Conservation (phyloP, 1,140 invertebrate species). For the Bombus confusus region DNA sequence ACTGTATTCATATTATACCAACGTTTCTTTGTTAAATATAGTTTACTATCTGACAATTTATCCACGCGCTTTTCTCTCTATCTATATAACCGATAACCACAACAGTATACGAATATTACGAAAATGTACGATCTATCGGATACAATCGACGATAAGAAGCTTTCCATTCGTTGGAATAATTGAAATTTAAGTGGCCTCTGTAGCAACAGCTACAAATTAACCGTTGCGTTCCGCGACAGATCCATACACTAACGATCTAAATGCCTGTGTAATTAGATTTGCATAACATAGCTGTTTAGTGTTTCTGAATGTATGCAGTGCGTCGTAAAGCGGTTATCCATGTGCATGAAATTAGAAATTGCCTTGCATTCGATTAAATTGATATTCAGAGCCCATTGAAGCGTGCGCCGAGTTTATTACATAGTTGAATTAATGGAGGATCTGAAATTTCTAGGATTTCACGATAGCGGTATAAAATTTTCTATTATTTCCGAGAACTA, state of each 20-base stretch:
- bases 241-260: constrained; percentile 9
- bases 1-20: too few relatives aligned
- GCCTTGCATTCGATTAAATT: neutral
- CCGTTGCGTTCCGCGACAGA: constrained; percentile 2
- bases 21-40: too few relatives aligned
- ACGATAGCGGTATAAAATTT: neutral
- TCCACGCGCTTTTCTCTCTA: too few relatives aligned
- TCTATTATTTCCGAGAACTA: too few relatives aligned
- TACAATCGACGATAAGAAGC: too few relatives aligned
- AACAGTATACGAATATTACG: too few relatives aligned
- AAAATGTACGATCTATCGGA: neutral
- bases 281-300: constrained; percentile 1
- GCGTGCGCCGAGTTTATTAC: neutral
- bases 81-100: too few relatives aligned
- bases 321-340: neutral
- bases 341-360: neutral
- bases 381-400: neutral
- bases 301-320: neutral
- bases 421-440: accelerated
- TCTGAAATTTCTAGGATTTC: neutral
- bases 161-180: neutral
- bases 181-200: neutral
- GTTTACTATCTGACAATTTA: too few relatives aligned
- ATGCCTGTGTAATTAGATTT: constrained; percentile 7
- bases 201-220: neutral